Conservation (phyloP, 1,140 invertebrate genomes). For the Tetraneura akinire region DNA sequence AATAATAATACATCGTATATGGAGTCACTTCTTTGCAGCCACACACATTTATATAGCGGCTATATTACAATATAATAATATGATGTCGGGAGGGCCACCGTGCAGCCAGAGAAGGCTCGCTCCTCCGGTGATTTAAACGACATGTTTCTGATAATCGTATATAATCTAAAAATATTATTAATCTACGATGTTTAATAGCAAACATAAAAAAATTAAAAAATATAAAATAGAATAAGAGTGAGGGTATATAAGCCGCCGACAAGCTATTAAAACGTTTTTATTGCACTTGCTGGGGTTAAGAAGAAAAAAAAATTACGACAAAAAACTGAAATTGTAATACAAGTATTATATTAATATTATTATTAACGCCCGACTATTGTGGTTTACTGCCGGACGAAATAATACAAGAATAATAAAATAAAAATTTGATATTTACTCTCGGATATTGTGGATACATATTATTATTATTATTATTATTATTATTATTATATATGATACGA, state of each 20-base stretch:
- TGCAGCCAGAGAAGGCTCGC: neutral
- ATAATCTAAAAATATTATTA: conserved; percentile 52
- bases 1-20: neutral
- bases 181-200: conserved; percentile 49
- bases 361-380: conserved; percentile 44
- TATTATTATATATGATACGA: conserved; percentile 30
- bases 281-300: conserved; percentile 20
- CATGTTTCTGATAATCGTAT: conserved; percentile 51
- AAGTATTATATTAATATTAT: conserved; percentile 4
- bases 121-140: conserved; percentile 47
- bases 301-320: neutral
- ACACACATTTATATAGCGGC: neutral
- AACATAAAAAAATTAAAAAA: conserved; percentile 50
- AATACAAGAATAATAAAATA: neutral
- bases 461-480: too few species aligned
- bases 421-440: conserved; percentile 46
- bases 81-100: conserved; percentile 33
- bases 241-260: conserved; percentile 39
- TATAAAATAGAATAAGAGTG: neutral
- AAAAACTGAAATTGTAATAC: conserved; percentile 43
- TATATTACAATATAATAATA: neutral
- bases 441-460: conserved; percentile 40
- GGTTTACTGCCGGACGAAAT: conserved; percentile 28
- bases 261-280: conserved; percentile 50
- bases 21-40: neutral